A percentile compares a stretch with the other conserved stretches of the same genome.
These are phyloP conservation scores for Sciurus niger DNA, from an alignment of 2,113 vertebrate genomes.

Conservation along the genomic window DNA sequence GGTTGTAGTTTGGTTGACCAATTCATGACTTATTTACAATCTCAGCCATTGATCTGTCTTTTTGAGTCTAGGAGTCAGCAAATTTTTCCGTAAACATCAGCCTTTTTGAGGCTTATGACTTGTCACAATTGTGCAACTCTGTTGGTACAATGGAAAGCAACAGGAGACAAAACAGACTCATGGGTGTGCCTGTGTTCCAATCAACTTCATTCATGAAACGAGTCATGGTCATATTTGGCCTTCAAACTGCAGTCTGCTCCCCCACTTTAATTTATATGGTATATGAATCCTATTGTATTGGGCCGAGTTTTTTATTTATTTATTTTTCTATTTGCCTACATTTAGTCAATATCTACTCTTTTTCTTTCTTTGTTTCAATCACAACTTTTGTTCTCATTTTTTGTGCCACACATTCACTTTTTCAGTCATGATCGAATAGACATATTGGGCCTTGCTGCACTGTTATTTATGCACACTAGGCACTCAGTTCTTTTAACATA, in stretches of 20 bases:
- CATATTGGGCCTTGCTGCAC: background rate
- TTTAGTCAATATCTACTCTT: background rate
- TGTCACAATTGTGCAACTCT: background rate
- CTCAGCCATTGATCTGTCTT: background rate
- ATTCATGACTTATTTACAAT: background rate
- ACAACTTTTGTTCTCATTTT: background rate
- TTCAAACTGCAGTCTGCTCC: background rate
- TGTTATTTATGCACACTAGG: background rate
- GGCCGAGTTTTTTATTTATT: background rate
- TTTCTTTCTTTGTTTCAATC: background rate
- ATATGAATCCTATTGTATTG: background rate
- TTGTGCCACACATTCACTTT: background rate
- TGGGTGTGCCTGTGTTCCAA: background rate
- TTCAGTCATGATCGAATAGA: background rate
- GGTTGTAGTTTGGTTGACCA: background rate
- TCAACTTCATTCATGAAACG: background rate
- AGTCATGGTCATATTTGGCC: background rate
- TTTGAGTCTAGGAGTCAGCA: background rate
- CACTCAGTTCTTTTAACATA: background rate
- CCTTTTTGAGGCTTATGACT: background rate
- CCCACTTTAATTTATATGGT: background rate
- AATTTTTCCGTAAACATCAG: background rate
- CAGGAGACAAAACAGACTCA: background rate
- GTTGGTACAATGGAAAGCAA: background rate
- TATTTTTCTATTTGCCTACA: background rate